Evolutionary conservation across 2,888 invertebrate genomes (phyloP), one percentile per base, ranked within the genome.

Genomic region (Linnaemya vulpina): DNA sequence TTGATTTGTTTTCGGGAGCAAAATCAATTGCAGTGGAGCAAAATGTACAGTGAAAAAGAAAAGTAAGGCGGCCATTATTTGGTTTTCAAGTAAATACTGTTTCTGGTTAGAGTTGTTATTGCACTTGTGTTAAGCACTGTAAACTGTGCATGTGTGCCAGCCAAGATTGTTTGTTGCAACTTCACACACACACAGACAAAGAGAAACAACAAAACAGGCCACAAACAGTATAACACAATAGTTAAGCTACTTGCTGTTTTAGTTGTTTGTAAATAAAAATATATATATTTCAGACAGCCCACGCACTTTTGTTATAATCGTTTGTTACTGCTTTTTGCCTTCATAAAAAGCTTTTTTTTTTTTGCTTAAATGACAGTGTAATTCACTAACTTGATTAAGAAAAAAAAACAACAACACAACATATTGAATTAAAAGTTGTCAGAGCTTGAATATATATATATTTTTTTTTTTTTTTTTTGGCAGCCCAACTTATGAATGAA

Each of bases 401-500:
- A 87, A 88, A 71, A 70, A 55, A 35, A 11, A 3, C 71, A 70
- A 63, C n/a, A n/a, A n/a, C n/a, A n/a, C 87, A 83, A 73, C 86
- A 84, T 84, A 83, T 70, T 79, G 84, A 73, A 70, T 75, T 70
- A 70, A 85, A 75, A 78, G 75, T 78, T 75, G 82, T 75, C 68
- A 75, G 74, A 63, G 75, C 67, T 71, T 62, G 40, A 68, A 30
- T 30, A 3, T 30, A 3, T 30, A n/a, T n/a, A n/a, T n/a, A n/a
- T 30, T 30, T 3, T 30, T 30, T 35, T 60, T 46, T 53, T 35
- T 53, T 46, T 2, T 89, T 88, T 88, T 83, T 81, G 78, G 87
- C 87, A 87, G 86, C 82, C 35, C 49, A 86, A 71, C 62, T 85
- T 82, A 82, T 85, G 85, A 85, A 85, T 87, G 84, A 87, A 88